Percentiles rank a stretch among this genome's conserved stretches.
Evolutionary conservation across 1,140 invertebrate genomes (phyloP).

Genomic region (Tetramorium alpestre): DNA sequence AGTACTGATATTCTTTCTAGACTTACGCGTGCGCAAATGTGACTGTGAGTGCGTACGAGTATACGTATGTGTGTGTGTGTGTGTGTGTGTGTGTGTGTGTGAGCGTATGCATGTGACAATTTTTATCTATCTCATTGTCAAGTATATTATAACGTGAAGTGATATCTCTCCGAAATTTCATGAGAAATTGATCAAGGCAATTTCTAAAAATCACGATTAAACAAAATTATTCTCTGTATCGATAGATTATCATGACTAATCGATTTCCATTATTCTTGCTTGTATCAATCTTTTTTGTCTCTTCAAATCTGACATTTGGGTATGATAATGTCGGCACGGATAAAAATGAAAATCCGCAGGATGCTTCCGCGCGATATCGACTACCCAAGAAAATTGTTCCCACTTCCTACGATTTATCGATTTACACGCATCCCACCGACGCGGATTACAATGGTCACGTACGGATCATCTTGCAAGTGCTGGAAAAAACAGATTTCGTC

Average conservation of each 20-base stretch:
- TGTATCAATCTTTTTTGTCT: background rate
- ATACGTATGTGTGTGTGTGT: background rate
- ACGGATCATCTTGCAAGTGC: slow-evolving; percentile 55
- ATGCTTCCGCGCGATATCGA: slow-evolving; percentile 58
- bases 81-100: background rate
- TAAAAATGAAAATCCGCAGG: background rate
- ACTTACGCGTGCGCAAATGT: background rate
- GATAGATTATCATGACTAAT: slow-evolving; percentile 10
- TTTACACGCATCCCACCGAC: slow-evolving; percentile 64
- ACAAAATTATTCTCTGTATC: background rate
- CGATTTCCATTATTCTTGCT: background rate
- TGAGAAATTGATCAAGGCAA: background rate
- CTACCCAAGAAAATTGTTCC: slow-evolving; percentile 70
- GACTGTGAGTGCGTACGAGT: background rate
- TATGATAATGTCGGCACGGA: background rate
- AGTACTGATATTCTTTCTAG: background rate
- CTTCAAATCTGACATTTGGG: background rate
- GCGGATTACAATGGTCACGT: slow-evolving; percentile 71
- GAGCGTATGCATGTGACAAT: background rate
- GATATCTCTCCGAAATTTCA: background rate
- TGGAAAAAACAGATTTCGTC: slow-evolving; percentile 55
- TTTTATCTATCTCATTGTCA: slow-evolving; percentile 19
- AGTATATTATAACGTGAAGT: background rate
- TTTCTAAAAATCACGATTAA: background rate
- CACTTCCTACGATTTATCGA: slow-evolving; percentile 66